These are phyloP conservation scores for Eurypyga helias DNA, from an alignment of 2,113 vertebrate species.

Conservation along the genomic window DNA sequence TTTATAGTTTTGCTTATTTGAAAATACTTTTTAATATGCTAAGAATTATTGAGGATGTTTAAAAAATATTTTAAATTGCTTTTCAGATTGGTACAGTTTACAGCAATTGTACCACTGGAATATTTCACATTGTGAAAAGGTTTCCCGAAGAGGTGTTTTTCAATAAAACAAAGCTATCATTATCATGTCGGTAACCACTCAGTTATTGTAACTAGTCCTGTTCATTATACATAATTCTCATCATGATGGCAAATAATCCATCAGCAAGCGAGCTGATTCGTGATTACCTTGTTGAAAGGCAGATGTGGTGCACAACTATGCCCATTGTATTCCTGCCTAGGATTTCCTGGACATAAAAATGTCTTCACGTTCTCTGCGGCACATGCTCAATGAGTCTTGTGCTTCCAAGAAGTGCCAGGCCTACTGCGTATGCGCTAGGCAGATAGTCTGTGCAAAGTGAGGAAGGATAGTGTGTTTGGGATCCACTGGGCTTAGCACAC, in stretches of 20 bases:
- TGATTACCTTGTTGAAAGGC: slow-evolving; percentile 14
- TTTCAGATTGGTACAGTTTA: background rate
- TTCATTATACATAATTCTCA: slow-evolving; percentile 23
- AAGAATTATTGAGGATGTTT: background rate
- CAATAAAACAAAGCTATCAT: background rate
- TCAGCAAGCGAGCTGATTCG: background rate
- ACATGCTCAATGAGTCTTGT: background rate
- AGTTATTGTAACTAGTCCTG: slow-evolving; percentile 18
- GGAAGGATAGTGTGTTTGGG: background rate
- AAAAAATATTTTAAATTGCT: background rate
- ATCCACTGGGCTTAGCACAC: background rate
- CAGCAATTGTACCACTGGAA: background rate
- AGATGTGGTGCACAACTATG: background rate
- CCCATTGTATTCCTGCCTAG: slow-evolving; percentile 6
- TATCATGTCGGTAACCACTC: background rate
- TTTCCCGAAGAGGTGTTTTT: background rate
- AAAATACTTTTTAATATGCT: background rate
- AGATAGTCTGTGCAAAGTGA: background rate
- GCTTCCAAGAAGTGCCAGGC: background rate
- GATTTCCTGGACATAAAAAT: slow-evolving; percentile 44
- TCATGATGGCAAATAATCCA: slow-evolving; percentile 6
- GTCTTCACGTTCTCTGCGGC: background rate
- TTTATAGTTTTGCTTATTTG: background rate
- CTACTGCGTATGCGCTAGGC: fast-evolving
- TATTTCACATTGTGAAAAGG: background rate